Evolutionary conservation across 2,113 vertebrate genomes (phyloP).

Genomic region (Brachypodius melanocephalos): DNA sequence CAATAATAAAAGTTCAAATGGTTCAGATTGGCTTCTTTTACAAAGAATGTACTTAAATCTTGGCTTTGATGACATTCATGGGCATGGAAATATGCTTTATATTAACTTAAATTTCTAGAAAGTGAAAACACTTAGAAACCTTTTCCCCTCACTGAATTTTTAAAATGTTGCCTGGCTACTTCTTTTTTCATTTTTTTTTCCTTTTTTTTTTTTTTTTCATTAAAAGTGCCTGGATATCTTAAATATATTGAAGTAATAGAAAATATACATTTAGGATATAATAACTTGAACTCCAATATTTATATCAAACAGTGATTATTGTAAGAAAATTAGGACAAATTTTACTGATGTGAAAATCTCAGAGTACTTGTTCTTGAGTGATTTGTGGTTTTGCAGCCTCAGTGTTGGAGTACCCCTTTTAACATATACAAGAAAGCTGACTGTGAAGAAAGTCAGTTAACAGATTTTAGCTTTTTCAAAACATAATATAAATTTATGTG

Average conservation of each 20-base stretch:
- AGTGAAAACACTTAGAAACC: neutral
- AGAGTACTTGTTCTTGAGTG: neutral
- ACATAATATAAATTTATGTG: neutral
- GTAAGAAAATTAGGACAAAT: neutral
- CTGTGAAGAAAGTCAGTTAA: neutral
- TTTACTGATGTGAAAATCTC: neutral
- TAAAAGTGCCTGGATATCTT: neutral
- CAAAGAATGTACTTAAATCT: neutral
- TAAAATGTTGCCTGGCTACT: neutral
- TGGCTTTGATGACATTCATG: neutral
- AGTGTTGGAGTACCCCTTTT: neutral
- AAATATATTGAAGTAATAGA: neutral
- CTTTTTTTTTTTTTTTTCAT: neutral
- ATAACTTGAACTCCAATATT: neutral
- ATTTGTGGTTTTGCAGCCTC: neutral
- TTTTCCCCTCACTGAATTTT: neutral
- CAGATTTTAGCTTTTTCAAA: neutral
- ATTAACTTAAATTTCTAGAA: constrained; percentile 4
- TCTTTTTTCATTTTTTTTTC: no score
- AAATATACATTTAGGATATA: neutral
- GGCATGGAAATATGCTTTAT: neutral
- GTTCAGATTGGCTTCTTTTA: constrained; percentile 8
- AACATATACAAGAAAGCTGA: fast-evolving
- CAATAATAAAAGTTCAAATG: constrained; percentile 29
- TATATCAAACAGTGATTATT: neutral